These are phyloP conservation scores for Drosophila orena DNA, from an alignment of 1,140 invertebrate genomes.

Conservation along the genomic window DNA sequence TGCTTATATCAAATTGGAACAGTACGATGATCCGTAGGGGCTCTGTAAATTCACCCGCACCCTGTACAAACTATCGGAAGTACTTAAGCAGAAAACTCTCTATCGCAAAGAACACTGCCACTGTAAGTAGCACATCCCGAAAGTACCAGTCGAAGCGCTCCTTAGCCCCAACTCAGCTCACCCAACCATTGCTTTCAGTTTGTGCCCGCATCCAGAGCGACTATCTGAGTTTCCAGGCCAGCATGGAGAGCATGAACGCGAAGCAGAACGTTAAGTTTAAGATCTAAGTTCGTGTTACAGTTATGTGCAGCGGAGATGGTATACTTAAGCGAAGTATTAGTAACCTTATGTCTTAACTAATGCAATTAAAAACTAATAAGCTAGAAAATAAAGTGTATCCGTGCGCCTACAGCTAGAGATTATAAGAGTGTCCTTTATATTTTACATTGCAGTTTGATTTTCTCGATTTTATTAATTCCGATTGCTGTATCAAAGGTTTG, in stretches of 20 bases:
- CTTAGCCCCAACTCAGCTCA: conserved; percentile 1
- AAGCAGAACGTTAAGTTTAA: conserved; percentile 81
- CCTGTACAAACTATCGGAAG: conserved; percentile 54
- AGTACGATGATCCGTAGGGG: conserved; percentile 81
- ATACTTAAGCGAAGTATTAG: conserved; percentile 11
- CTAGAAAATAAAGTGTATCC: not conserved
- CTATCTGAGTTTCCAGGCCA: conserved; percentile 66
- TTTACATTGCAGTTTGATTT: conserved; percentile 67
- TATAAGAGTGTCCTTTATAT: conserved; percentile 7
- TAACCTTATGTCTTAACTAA: conserved; percentile 2
- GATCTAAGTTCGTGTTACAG: conserved; percentile 58
- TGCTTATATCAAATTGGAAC: conserved; percentile 84
- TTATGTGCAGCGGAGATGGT: conserved; percentile 11
- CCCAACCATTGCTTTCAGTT: conserved; percentile 49
- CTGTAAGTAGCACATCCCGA: conserved; percentile 63
- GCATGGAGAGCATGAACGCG: conserved; percentile 70
- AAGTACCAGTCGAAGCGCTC: not conserved
- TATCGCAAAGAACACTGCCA: conserved; percentile 47
- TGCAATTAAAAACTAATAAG: conserved; percentile 22
- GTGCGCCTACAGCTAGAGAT: not conserved
- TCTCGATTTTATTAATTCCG: conserved; percentile 53
- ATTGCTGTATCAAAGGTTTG: conserved; percentile 72
- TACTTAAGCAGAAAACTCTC: conserved; percentile 17
- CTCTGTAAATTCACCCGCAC: conserved; percentile 60
- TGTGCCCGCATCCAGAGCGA: conserved; percentile 74